Evolutionary conservation across 2,888 invertebrate species (phyloP).

Genomic region (Cephonodes hylas): DNA sequence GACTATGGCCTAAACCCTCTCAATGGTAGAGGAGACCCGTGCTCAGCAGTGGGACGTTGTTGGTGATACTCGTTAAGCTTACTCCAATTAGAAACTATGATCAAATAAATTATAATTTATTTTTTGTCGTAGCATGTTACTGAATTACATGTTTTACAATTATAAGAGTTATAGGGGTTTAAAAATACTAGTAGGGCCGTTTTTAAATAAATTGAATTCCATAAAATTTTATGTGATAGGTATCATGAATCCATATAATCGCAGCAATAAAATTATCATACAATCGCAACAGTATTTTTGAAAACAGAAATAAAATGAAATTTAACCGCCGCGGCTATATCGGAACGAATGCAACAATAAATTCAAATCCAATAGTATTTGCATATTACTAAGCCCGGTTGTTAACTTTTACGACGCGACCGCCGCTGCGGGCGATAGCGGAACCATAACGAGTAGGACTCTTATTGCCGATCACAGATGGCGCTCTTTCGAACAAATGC

Average conservation of each 20-base stretch:
- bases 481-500: conserved; percentile 38
- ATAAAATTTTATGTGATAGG: too few relatives aligned
- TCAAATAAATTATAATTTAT: too few relatives aligned
- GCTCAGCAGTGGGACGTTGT: too few relatives aligned
- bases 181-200: too few relatives aligned
- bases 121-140: too few relatives aligned
- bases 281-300: not conserved
- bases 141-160: too few relatives aligned
- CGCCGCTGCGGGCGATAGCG: conserved; percentile 40
- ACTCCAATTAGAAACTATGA: too few relatives aligned
- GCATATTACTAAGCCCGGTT: conserved; percentile 31
- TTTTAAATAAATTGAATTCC: not conserved
- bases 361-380: conserved; percentile 26
- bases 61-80: too few relatives aligned
- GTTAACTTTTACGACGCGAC: conserved; percentile 41
- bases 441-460: conserved; percentile 54
- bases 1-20: too few relatives aligned
- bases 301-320: not conserved
- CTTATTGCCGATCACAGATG: conserved; percentile 50
- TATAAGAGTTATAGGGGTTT: too few relatives aligned
- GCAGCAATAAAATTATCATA: not conserved
- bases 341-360: conserved; percentile 4
- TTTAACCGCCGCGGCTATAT: not conserved
- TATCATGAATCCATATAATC: not conserved
- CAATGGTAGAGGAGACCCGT: too few relatives aligned